Evolutionary conservation across 2,888 invertebrate genomes (phyloP).

Genomic region (Pheosia gnoma): DNA sequence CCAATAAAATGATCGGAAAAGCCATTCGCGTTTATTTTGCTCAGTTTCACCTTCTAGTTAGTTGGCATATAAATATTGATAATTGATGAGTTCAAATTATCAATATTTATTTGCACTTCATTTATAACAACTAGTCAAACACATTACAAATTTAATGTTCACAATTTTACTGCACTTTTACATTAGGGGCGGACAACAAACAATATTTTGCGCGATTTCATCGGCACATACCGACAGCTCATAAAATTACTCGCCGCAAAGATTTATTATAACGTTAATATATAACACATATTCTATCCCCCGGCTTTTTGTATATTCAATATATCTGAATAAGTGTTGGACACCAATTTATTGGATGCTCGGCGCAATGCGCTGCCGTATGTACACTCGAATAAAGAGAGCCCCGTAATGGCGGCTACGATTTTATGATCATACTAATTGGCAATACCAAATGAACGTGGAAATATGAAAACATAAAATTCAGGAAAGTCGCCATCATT

Average conservation of each 20-base stretch:
- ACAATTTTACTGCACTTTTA: neutral
- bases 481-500: too few species aligned
- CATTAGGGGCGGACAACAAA: neutral
- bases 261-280: conserved; percentile 2
- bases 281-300: neutral
- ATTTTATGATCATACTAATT: conserved; percentile 74
- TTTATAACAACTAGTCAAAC: too few species aligned
- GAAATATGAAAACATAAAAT: conserved; percentile 56
- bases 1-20: too few species aligned
- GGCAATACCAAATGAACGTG: conserved; percentile 71
- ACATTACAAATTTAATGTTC: too few species aligned
- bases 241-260: too few species aligned
- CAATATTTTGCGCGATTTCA: neutral
- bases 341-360: conserved; percentile 22
- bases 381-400: conserved; percentile 46
- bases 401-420: conserved; percentile 62
- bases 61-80: too few species aligned
- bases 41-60: too few species aligned
- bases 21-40: too few species aligned
- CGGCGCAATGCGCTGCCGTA: conserved; percentile 34
- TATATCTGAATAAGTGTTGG: neutral
- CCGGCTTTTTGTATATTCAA: neutral
- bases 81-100: too few species aligned
- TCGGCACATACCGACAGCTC: neutral
- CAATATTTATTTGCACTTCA: too few species aligned